Evolutionary conservation across 1,140 invertebrate species (phyloP).

Genomic region (Chymomyza costata): DNA sequence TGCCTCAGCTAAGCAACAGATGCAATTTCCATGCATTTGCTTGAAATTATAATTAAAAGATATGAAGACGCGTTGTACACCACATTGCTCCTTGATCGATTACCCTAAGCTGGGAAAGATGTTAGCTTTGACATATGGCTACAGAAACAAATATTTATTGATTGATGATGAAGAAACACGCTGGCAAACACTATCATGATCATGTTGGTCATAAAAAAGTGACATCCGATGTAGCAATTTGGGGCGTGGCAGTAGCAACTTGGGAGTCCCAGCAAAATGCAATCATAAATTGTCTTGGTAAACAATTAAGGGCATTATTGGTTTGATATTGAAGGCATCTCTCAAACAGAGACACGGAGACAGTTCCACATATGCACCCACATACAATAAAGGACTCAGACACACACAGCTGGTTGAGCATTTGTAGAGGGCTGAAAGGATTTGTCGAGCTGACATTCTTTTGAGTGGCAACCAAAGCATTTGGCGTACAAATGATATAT

Average conservation of each 20-base stretch:
- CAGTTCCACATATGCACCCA: slow-evolving; percentile 10
- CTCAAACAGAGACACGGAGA: slow-evolving; percentile 8
- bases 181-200: no score
- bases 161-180: slow-evolving; percentile 17
- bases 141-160: slow-evolving; percentile 21
- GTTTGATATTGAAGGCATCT: slow-evolving; percentile 9
- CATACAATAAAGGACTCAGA: no score
- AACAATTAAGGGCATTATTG: slow-evolving; percentile 23
- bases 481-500: slow-evolving; percentile 45
- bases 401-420: slow-evolving; percentile 2
- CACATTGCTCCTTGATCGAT: no score
- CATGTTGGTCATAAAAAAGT: slow-evolving; percentile 4
- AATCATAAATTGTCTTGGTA: slow-evolving; percentile 13
- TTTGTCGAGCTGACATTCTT: slow-evolving; percentile 1
- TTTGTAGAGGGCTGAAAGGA: neutral
- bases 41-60: no score
- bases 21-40: no score
- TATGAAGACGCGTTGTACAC: no score
- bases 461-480: slow-evolving; percentile 5
- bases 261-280: no score
- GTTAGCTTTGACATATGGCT: slow-evolving; percentile 19
- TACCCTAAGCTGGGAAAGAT: no score
- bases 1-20: no score
- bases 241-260: slow-evolving; percentile 8
- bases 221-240: neutral